A percentile compares a stretch with the other conserved stretches of the same genome.
Conservation (phyloP, 2,797 vertebrate genomes). For the Okamejei kenojei region DNA sequence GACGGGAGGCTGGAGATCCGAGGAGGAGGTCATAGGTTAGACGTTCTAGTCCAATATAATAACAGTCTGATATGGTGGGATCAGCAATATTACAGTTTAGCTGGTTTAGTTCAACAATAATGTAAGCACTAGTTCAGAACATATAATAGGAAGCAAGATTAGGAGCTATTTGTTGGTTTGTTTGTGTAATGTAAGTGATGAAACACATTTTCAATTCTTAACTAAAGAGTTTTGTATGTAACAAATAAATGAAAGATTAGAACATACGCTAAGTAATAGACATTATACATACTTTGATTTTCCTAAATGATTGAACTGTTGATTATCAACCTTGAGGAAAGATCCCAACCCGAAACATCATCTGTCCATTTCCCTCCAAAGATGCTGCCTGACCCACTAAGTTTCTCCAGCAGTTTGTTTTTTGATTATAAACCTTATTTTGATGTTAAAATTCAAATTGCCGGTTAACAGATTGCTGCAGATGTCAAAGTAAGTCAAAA, state of each 20-base stretch:
- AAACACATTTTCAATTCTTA: neutral
- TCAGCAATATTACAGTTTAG: too few species aligned
- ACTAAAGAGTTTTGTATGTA: neutral
- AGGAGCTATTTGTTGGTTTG: neutral
- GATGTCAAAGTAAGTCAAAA: neutral
- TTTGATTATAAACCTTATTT: neutral
- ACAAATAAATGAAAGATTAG: neutral
- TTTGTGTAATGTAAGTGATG: neutral
- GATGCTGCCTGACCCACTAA: too few species aligned
- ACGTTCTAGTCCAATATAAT: too few species aligned
- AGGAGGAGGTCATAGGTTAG: too few species aligned
- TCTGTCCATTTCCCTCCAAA: too few species aligned
- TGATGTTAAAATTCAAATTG: neutral
- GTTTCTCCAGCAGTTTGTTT: too few species aligned
- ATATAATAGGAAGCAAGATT: neutral
- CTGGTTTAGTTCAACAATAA: neutral
- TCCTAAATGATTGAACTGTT: neutral
- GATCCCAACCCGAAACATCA: too few species aligned
- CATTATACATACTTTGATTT: neutral
- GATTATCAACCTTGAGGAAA: neutral
- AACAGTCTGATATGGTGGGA: too few species aligned
- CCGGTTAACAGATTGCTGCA: neutral
- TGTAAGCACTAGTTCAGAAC: neutral
- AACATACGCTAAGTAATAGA: neutral
- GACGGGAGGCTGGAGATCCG: too few species aligned